Base-by-base conservation (phyloP, 92 coral and sea anemone species). In the Parazoanthus swiftii region DNA sequence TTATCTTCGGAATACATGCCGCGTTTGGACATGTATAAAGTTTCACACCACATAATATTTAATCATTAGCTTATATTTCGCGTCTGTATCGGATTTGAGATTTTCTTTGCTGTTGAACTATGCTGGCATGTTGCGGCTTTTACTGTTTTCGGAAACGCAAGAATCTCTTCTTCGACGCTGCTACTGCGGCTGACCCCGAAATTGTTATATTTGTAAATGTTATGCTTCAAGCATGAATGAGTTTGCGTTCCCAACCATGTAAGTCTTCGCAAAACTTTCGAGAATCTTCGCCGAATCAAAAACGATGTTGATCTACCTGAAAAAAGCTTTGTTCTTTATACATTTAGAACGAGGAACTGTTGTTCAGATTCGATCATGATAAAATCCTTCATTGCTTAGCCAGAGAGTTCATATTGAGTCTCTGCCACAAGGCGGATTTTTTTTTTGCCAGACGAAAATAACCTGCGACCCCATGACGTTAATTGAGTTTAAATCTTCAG, bases 401-500 rank as follows among this genome's bases (percentile, higher is more conserved):
- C 25, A 20, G 21, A 36, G 44, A 35, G 77, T 74, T 74, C 42
- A 74, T 74, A 74, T 74, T 42, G 29, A 76, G 80, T 25, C 26
- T 33, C 46, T 76, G 80, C 54, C 37, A 23, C 46, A 74, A 74
- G 23, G 79, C 50, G 43, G 79, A 74, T 44, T 84, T 68, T 44
- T 84, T 68, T 42, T 80, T 46, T 26, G 58, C 42, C 54, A 71
- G 79, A 72, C 77, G 29, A 84, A 84, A 84, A 70, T 84, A 84
- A 84, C 87, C 63, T 46, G 46, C 15, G 58, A 14, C 87, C 87
- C 87, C 87, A 84, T 84, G 87, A 70, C 67, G 87, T 36, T 84
- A 84, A 84, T 84, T 84, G 87, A 84, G 65, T 84, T 84, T 44
- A 84, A 84, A 26, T 84, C 59, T 82, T 82, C 72, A 82, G 74